These are phyloP conservation scores for Ctena decussata DNA, from an alignment of 2,888 invertebrate species.

Conservation along the genomic window DNA sequence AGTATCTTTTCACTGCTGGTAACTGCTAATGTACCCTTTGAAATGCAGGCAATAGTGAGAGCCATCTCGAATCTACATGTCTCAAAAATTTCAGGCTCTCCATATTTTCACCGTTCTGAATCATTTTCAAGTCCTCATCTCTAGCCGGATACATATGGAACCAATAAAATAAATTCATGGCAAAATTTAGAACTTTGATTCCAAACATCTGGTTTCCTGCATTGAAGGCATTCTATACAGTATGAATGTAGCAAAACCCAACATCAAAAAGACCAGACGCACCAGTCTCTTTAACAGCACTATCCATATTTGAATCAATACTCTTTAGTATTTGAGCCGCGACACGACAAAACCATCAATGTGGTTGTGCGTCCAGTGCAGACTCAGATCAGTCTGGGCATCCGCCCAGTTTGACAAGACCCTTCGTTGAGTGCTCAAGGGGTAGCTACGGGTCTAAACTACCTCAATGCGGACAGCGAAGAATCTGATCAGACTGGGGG, in stretches of 20 bases:
- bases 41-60: slow-evolving; percentile 23
- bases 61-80: slow-evolving; percentile 20
- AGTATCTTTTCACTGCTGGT: slow-evolving; percentile 23
- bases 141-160: slow-evolving; percentile 22
- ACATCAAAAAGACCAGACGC: slow-evolving; percentile 15
- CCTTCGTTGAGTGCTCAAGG: no score
- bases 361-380: no score
- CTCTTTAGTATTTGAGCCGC: no score
- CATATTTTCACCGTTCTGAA: slow-evolving; percentile 23
- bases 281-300: slow-evolving; percentile 1
- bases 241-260: slow-evolving; percentile 26
- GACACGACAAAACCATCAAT: no score
- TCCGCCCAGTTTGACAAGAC: no score
- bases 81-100: slow-evolving; percentile 21
- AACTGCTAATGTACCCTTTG: slow-evolving; percentile 15
- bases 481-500: no score
- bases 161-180: slow-evolving; percentile 18
- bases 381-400: no score
- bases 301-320: not conserved
- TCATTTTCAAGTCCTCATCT: slow-evolving; percentile 14
- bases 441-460: no score
- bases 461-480: no score
- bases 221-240: not conserved
- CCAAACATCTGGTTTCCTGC: not conserved
- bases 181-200: slow-evolving; percentile 21